phyloP scores from a whole-genome alignment of 2,888 invertebrate species.

The Caenorhabditis sp. region DNA sequence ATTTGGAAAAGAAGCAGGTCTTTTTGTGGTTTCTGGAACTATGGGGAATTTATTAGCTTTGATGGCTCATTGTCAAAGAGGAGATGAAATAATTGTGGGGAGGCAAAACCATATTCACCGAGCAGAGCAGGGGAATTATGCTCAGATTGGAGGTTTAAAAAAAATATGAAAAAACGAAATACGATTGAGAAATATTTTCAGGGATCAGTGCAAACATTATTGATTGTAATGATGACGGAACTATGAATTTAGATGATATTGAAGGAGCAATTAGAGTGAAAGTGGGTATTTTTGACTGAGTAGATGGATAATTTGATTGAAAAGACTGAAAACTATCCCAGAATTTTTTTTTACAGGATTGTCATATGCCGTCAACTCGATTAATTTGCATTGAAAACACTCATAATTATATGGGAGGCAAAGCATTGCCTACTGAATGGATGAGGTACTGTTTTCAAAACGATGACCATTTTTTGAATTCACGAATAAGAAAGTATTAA shows the following conservation, averaged over 20 bases:
- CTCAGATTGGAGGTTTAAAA: slow-evolving; percentile 74
- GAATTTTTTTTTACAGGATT: slow-evolving; percentile 68
- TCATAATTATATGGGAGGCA: slow-evolving; percentile 88
- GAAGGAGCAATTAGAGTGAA: slow-evolving; percentile 78
- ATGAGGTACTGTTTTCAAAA: too few relatives aligned
- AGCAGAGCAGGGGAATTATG: slow-evolving; percentile 86
- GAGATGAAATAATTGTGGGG: slow-evolving; percentile 87
- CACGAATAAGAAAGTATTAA: too few relatives aligned
- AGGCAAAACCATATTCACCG: slow-evolving; percentile 82
- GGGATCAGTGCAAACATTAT: slow-evolving; percentile 82
- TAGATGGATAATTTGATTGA: too few relatives aligned
- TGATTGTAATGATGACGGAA: slow-evolving; percentile 83
- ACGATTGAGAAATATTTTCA: too few relatives aligned
- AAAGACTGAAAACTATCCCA: too few relatives aligned
- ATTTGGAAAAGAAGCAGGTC: slow-evolving; percentile 86
- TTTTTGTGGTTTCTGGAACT: slow-evolving; percentile 89
- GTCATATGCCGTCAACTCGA: slow-evolving; percentile 82
- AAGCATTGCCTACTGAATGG: slow-evolving; percentile 83
- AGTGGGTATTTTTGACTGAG: too few relatives aligned
- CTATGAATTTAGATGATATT: slow-evolving; percentile 81
- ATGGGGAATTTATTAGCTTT: slow-evolving; percentile 93
- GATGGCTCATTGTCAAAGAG: slow-evolving; percentile 88
- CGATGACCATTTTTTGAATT: too few relatives aligned
- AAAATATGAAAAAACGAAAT: too few relatives aligned
- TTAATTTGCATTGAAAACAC: slow-evolving; percentile 90